These are phyloP conservation scores for Myotis daubentonii DNA, from an alignment of 2,797 vertebrate genomes.

Conservation along the genomic window DNA sequence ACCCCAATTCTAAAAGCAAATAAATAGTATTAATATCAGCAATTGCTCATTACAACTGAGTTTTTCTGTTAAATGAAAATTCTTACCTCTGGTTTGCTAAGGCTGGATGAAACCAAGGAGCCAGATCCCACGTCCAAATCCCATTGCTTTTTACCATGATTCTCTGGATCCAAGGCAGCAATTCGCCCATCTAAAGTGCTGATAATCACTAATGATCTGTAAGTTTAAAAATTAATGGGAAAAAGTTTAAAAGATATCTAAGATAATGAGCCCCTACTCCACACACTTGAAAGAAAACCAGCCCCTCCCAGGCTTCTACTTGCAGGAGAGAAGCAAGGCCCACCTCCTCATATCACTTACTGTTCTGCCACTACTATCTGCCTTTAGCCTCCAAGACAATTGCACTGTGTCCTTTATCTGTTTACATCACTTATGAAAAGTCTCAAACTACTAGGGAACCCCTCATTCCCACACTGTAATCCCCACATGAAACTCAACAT, in stretches of 20 bases:
- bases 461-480: neutral
- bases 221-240: slow-evolving; percentile 48
- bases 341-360: neutral
- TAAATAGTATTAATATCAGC: neutral
- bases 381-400: neutral
- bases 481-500: neutral
- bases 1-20: neutral
- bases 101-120: slow-evolving; percentile 96
- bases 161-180: slow-evolving; percentile 95
- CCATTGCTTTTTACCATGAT: slow-evolving; percentile 96
- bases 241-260: slow-evolving; percentile 43
- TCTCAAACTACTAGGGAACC: neutral
- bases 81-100: slow-evolving; percentile 97
- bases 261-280: neutral
- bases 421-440: neutral
- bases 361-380: neutral
- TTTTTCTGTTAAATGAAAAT: neutral
- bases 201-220: slow-evolving; percentile 96
- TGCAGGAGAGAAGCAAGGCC: too few species aligned
- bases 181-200: slow-evolving; percentile 98
- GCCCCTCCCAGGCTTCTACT: neutral
- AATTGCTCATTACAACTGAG: neutral
- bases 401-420: neutral
- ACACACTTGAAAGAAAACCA: neutral
- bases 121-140: slow-evolving; percentile 97